These are phyloP conservation scores for Tyrannus savana DNA, from an alignment of 2,113 vertebrate genomes.

Conservation along the genomic window DNA sequence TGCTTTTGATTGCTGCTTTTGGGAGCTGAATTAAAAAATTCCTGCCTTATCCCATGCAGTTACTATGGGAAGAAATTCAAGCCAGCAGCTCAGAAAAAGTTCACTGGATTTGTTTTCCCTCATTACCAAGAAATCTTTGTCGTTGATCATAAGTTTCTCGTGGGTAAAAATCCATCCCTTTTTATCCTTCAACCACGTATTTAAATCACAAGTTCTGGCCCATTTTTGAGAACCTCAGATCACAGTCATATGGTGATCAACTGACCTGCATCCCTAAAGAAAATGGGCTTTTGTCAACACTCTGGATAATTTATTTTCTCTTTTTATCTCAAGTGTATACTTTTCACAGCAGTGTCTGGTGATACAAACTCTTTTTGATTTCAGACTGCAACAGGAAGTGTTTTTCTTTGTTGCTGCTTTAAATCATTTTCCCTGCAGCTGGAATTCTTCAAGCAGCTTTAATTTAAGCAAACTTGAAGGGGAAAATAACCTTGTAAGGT, in stretches of 20 bases:
- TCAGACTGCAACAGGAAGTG: not conserved
- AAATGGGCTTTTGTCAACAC: not conserved
- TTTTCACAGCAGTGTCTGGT: not conserved
- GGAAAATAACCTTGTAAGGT: accelerated
- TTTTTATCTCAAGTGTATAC: not conserved
- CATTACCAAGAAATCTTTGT: not conserved
- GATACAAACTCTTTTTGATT: not conserved
- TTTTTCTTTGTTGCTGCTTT: not conserved
- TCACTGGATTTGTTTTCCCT: not conserved
- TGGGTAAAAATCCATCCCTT: not conserved
- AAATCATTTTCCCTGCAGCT: not conserved
- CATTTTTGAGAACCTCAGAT: not conserved
- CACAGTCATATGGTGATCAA: not conserved
- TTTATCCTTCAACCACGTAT: not conserved
- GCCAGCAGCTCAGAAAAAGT: not conserved
- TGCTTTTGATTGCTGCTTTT: not conserved
- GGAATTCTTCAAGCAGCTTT: not conserved
- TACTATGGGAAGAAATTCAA: not conserved
- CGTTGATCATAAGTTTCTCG: not conserved
- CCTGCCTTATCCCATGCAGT: not conserved
- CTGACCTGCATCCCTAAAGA: not conserved
- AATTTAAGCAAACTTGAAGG: not conserved
- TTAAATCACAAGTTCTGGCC: not conserved
- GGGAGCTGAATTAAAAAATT: not conserved
- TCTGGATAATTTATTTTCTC: not conserved